Conservation (phyloP, 2,888 invertebrate species). For the Sceliomorpha sp. region DNA sequence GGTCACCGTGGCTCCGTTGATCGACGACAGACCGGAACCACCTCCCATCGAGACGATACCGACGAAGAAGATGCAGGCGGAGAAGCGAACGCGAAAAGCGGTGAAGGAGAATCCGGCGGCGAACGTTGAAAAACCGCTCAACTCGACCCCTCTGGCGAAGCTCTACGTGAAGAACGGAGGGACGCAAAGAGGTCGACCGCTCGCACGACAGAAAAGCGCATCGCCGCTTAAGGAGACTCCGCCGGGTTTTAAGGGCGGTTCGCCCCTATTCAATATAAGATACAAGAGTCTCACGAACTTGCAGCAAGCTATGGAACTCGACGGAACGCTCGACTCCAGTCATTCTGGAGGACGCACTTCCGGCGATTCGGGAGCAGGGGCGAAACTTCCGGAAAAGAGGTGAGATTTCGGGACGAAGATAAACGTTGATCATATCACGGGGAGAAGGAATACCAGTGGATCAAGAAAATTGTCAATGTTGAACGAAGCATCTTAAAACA, state of each 20-base stretch:
- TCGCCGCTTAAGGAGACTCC: constrained; percentile 87
- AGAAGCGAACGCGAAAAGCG: constrained; percentile 88
- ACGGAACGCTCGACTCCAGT: constrained; percentile 93
- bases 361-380: constrained; percentile 89
- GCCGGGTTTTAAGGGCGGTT: constrained; percentile 87
- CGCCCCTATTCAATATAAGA: constrained; percentile 89
- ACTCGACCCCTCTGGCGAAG: constrained; percentile 82
- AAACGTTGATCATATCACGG: neutral
- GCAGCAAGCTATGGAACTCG: constrained; percentile 86
- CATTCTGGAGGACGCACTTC: constrained; percentile 93
- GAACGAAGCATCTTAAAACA: too few species aligned
- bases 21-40: constrained; percentile 89
- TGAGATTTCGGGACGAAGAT: too few species aligned
- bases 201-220: constrained; percentile 86
- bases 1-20: constrained; percentile 82
- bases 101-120: constrained; percentile 84
- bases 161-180: constrained; percentile 89
- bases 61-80: constrained; percentile 88
- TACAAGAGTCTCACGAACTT: constrained; percentile 84
- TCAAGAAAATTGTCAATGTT: too few species aligned
- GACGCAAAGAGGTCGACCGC: constrained; percentile 84
- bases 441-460: too few species aligned
- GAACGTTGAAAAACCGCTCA: constrained; percentile 82
- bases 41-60: constrained; percentile 96
- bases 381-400: constrained; percentile 91